Base-by-base conservation (phyloP, 1,140 invertebrate genomes). In the Gyrodactylus bullatarudis region DNA sequence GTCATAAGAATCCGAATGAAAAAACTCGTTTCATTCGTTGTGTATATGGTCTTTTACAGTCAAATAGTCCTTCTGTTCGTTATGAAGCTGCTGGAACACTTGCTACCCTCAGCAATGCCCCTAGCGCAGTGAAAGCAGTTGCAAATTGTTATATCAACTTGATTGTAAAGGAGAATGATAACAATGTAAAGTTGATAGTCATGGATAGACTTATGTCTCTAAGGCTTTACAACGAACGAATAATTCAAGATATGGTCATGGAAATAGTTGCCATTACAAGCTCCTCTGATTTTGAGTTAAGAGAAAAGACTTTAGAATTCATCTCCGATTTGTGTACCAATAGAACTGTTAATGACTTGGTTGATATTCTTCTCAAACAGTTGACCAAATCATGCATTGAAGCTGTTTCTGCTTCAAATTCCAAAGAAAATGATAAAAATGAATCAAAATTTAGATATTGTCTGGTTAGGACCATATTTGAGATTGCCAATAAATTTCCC, bases 61-160 rank as follows among this genome's bases (percentile, higher is more conserved):
- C 93, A 0, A 87, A 86, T 54, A 94, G 91, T 79, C 87, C 92
- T 70, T 91, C 94, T 26, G 95, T 99, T 26, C 85, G 93, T 26
- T 98, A 98, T 79, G 94, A 99, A 85, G 91, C 95, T 23, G 94
- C 94, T 73, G 93, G 93, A 26, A 98, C 94, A n/a, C 84, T 99
- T n/a, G 88, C 98, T n/a, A 98, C 93, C 0, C 83, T 99, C 19
- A 95, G 91, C 0, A 89, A 85, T 79, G 92, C 91, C 0, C 93
- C 94, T 1, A 91, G 93, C 23, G 93, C 94, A 8, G 88, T 98
- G 75, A 94, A 93, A 84, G 87, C 92, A 26, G 94, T 93, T 25
- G 93, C 93, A 20, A 87, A 87, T 26, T 93, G 91, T 81, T 99
- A 98, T 80, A 97, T 99, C 78, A 94, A 99, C 78, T 82, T 99